Evolutionary conservation across 2,888 invertebrate genomes (phyloP), one percentile per base, ranked within the genome.

Genomic region (Gari tellinella): DNA sequence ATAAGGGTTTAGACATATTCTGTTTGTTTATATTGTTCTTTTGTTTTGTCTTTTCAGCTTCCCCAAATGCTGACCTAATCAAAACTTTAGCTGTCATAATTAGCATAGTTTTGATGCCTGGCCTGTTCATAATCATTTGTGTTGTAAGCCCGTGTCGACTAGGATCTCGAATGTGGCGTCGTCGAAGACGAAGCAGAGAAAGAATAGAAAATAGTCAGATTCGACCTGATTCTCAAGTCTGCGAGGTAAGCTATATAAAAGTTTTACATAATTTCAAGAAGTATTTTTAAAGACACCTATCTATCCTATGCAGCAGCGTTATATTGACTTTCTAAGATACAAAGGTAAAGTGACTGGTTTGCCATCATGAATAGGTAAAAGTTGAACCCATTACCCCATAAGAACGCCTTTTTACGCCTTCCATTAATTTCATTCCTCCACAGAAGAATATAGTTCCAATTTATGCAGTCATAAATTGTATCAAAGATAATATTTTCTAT

Each of bases 151-250:
- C 84, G 55, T 82, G 80, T 68, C 69, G 76, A 73, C 72, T 79
- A 70, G 69, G 80, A 76, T 80, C 82, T 75, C 84, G 81, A 78
- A 84, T 84, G 84, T 84, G 79, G 82, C 84, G 79, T 60, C 78
- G 81, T 64, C 72, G 80, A 61, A 69, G 82, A 67, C 75, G 80
- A 49, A 80, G 68, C 72, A 72, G 84, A 73, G 84, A 84, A 65
- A 65, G 77, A 68, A 70, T 81, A 81, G 82, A 82, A 80, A 77
- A 84, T 72, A 76, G 83, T 78, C 81, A 82, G 64, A 67, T 80
- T 68, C 77, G 81, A 73, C 78, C 82, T 49, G 69, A 77, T 52
- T 82, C 84, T 53, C 75, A 79, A 75, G 70, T 64, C 52, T 84
- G 82, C 41, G 83, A 83, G 80, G 83, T 83, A 45, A 72, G 64